Conservation (phyloP, 2,797 vertebrate species). For the Esox lucius region DNA sequence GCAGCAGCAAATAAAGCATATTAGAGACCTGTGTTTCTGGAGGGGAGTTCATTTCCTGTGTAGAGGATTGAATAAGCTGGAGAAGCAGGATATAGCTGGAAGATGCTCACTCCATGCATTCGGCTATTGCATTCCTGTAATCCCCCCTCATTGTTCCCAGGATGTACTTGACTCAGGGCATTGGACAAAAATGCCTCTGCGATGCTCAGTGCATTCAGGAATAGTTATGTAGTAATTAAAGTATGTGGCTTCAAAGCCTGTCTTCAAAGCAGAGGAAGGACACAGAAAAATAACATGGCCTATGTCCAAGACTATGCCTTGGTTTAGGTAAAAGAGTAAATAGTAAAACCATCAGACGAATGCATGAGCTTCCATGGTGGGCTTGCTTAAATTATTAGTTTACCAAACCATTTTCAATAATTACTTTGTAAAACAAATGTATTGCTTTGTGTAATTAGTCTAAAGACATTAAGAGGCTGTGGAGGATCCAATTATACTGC, state of each 20-base stretch:
- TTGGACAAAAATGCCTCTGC: background rate
- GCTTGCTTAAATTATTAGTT: slow-evolving; percentile 3
- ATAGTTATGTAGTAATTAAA: background rate
- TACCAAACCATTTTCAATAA: background rate
- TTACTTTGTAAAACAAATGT: background rate
- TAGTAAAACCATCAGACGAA: background rate
- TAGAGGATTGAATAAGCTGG: background rate
- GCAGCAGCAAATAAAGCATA: background rate
- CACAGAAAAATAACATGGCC: background rate
- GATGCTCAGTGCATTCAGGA: slow-evolving; percentile 6
- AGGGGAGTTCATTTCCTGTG: slow-evolving; percentile 7
- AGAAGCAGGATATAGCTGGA: slow-evolving; percentile 10
- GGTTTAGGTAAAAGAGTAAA: slow-evolving; percentile 1
- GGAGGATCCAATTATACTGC: background rate
- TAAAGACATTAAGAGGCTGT: slow-evolving; percentile 1
- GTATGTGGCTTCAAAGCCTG: slow-evolving; percentile 17
- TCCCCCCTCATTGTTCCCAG: background rate
- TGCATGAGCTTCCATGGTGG: too few species aligned
- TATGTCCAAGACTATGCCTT: background rate
- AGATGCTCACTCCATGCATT: background rate
- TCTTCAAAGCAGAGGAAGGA: slow-evolving; percentile 13
- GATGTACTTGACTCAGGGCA: background rate
- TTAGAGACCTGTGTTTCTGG: background rate
- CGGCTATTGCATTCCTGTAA: background rate
- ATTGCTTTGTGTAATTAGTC: background rate